Evolutionary conservation across 2,888 invertebrate genomes (phyloP), one percentile per base, ranked within the genome.

Genomic region (Leptogaster cylindrica): DNA sequence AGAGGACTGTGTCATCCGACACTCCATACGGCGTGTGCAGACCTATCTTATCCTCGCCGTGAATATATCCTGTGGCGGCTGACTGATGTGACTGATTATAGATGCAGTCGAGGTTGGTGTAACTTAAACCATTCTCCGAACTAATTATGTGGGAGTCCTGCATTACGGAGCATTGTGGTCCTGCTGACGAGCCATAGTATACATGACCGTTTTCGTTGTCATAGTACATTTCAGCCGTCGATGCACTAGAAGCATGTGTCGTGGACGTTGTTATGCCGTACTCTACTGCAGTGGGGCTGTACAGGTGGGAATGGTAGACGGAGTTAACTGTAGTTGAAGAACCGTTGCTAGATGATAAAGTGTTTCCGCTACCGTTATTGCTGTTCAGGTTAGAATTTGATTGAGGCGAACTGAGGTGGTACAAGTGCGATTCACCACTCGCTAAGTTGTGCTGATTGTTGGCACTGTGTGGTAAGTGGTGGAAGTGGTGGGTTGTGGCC

Each of bases 121-220:
- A 95, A 79, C 93, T 93, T 68, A 95, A 83, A 0, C 94, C 94
- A 41, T 92, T 89, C 76, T 92, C 92, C 1, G 92, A 90, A 76
- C 89, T 92, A 73, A 93, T 92, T 48, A 93, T 92, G 10, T 88
- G 86, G 2, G 87, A 82, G 72, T 80, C 78, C 23, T 71, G 72
- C 31, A 48, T 51, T 14, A 50, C 36, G 18, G 65, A n/a, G 16
- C 27, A 10, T 31, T 65, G 65, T 8, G 33, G 50, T 3, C 25
- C 23, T 12, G 25, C 33, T 12, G 65, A 36, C 2, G 50, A 39
- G 27, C 50, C 27, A 68, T 79, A 81, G 64, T 79, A 81, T 2
- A 80, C 77, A 66, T 79, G 79, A 23, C 78, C 77, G 10, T 78
- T 78, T 41, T 81, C 81, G 65, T 75, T 79, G 66, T 80, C 80